phyloP scores from a whole-genome alignment of 2,888 invertebrate genomes.

The Congeria kusceri region DNA sequence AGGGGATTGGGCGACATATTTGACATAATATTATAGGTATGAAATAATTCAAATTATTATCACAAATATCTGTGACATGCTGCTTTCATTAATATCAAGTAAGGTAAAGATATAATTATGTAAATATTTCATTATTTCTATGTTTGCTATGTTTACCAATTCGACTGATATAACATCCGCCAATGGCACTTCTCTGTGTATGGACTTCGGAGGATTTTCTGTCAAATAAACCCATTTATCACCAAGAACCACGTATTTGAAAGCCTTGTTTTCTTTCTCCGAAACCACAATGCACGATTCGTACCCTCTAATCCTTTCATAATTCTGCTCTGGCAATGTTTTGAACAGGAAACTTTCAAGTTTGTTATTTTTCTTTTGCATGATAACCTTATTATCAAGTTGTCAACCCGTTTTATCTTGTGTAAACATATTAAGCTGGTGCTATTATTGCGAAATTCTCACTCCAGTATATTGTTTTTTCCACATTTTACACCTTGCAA shows the following conservation, averaged over 20 bases:
- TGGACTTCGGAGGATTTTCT: conserved; percentile 83
- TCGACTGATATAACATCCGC: conserved; percentile 82
- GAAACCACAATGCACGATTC: conserved; percentile 84
- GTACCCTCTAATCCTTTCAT: conserved; percentile 81
- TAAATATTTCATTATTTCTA: no score
- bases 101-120: no score
- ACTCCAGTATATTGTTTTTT: neutral
- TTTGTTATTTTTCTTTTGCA: conserved; percentile 83
- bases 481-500: conserved; percentile 37
- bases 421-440: neutral
- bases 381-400: conserved; percentile 48
- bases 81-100: no score
- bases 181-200: conserved; percentile 78
- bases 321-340: conserved; percentile 80
- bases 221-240: conserved; percentile 84
- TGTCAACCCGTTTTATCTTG: neutral
- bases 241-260: conserved; percentile 82
- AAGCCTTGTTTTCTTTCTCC: conserved; percentile 83
- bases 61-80: no score
- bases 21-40: no score
- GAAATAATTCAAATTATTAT: no score
- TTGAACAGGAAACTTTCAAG: conserved; percentile 83
- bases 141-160: conserved; percentile 83
- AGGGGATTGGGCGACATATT: no score
- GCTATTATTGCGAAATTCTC: neutral